A percentile compares a stretch with the other conserved stretches of the same genome.
These are phyloP conservation scores for Cantharis nigra DNA, from an alignment of 2,888 invertebrate genomes.

Conservation along the genomic window DNA sequence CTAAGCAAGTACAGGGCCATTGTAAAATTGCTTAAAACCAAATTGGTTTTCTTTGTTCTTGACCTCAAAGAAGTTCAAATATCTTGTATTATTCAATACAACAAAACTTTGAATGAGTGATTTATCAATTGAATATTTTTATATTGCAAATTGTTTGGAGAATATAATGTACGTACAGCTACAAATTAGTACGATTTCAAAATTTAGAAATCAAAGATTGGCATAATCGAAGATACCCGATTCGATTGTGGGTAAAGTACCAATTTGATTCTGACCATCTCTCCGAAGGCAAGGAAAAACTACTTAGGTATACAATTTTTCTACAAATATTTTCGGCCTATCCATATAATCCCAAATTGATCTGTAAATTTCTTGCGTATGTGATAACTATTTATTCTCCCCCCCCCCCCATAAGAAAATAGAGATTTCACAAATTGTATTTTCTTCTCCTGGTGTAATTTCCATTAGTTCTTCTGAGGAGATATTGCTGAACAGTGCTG, in stretches of 20 bases:
- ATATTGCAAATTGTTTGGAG: neutral
- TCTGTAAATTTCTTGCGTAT: no score
- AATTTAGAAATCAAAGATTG: neutral
- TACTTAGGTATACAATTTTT: neutral
- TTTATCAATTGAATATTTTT: neutral
- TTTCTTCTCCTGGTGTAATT: no score
- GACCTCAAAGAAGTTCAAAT: conserved; percentile 1
- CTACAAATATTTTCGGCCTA: no score
- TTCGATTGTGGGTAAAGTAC: neutral
- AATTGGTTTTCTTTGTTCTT: neutral
- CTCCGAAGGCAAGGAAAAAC: neutral
- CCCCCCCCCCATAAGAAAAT: no score
- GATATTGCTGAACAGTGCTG: no score
- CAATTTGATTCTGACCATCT: no score
- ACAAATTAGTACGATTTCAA: neutral
- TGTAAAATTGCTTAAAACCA: neutral
- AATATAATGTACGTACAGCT: neutral
- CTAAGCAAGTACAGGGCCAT: conserved; percentile 12
- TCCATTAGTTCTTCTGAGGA: no score
- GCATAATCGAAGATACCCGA: no score
- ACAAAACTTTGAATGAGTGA: neutral
- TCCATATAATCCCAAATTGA: no score
- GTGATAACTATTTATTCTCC: no score
- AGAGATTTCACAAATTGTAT: no score
- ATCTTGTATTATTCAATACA: neutral